Evolutionary conservation across 2,888 invertebrate species (phyloP).

Genomic region (Minunthozetes semirufus): DNA sequence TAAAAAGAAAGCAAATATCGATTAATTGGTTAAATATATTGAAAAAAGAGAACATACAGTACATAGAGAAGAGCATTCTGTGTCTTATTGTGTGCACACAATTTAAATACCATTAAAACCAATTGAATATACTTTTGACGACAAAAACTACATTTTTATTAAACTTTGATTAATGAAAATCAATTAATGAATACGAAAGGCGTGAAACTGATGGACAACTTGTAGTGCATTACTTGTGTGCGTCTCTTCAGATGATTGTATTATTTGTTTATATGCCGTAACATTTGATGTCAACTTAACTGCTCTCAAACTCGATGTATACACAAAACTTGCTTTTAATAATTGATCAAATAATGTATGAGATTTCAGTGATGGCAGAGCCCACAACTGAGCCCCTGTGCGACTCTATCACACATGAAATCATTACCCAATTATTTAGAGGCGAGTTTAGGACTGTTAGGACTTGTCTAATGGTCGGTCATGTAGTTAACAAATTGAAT

Average conservation of each 20-base stretch:
- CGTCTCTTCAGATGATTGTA: constrained; percentile 20
- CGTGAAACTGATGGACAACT: neutral
- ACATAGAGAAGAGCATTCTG: neutral
- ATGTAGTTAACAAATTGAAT: constrained; percentile 28
- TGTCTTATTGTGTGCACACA: constrained; percentile 22
- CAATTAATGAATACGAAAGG: neutral
- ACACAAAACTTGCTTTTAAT: constrained; percentile 11
- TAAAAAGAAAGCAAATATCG: neutral
- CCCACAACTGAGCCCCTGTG: neutral
- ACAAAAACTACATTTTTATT: neutral
- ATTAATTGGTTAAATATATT: neutral
- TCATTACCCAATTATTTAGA: neutral
- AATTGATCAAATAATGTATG: neutral
- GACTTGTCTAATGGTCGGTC: neutral
- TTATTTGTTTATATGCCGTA: constrained; percentile 28
- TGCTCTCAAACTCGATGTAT: constrained; percentile 24
- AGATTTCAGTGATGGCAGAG: neutral
- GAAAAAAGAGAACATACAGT: neutral
- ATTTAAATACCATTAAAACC: neutral
- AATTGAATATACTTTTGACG: neutral
- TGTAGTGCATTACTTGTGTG: constrained; percentile 27
- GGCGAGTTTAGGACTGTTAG: constrained; percentile 20
- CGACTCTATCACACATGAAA: neutral
- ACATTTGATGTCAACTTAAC: constrained; percentile 26
- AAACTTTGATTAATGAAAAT: neutral